phyloP scores from a whole-genome alignment of 2,113 vertebrate genomes.

The Deroptyus accipitrinus region DNA sequence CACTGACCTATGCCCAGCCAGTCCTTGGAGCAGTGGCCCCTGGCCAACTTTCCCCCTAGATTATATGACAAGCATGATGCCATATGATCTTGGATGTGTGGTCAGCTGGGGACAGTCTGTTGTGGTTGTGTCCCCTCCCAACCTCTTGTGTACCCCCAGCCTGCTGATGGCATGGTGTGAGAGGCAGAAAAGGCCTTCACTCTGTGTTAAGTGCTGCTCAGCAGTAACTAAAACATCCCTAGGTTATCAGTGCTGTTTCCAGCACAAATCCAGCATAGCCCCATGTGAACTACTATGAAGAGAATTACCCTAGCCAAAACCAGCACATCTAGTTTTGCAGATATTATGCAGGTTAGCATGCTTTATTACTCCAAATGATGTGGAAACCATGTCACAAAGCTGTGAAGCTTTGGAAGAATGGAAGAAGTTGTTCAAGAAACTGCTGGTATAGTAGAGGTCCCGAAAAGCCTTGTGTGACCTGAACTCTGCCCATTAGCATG shows the following conservation, averaged over 20 bases:
- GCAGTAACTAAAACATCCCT: not conserved
- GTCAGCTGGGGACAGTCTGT: not conserved
- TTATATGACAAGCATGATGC: not conserved
- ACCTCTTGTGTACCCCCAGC: not conserved
- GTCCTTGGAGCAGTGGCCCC: accelerated
- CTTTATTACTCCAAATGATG: not conserved
- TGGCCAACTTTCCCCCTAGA: not conserved
- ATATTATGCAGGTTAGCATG: not conserved
- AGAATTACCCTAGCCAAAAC: not conserved
- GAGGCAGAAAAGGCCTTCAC: not conserved
- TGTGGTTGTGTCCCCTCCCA: not conserved
- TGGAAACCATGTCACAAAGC: not conserved
- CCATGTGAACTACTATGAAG: not conserved
- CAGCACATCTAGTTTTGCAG: not conserved
- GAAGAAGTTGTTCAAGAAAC: not conserved
- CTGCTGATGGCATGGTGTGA: not conserved
- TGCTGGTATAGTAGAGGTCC: not conserved
- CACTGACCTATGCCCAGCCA: not conserved
- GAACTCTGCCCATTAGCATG: not conserved
- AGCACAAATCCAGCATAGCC: not conserved
- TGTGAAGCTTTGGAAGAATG: not conserved
- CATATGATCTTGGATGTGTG: not conserved
- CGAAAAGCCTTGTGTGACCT: not conserved
- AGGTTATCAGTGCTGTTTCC: not conserved
- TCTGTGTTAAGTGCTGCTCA: not conserved